phyloP scores from a whole-genome alignment of 1,140 invertebrate species.

The Drosophila nasuta region DNA sequence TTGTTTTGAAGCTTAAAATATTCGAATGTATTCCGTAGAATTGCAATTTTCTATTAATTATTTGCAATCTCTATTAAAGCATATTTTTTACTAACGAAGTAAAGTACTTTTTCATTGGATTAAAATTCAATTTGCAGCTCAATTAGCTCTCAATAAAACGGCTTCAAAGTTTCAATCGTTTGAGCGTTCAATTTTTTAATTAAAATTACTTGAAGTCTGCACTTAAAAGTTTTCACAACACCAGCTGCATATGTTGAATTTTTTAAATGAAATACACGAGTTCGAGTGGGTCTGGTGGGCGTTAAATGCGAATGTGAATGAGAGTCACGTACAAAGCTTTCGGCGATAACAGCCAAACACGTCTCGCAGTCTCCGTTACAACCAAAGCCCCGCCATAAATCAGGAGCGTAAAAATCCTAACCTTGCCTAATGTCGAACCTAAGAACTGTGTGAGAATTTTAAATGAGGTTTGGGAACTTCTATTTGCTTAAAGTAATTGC shows the following conservation, averaged over 20 bases:
- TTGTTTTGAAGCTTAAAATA: background rate
- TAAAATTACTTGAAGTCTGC: background rate
- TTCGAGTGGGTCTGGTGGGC: too few relatives aligned
- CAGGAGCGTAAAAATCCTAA: constrained; percentile 29
- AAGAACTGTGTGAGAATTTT: constrained; percentile 4
- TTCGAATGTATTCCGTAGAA: background rate
- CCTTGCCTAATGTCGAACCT: background rate
- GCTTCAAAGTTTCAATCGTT: background rate
- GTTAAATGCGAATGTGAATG: constrained; percentile 19
- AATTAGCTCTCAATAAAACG: background rate
- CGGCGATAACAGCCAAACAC: constrained; percentile 21
- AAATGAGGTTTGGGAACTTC: constrained; percentile 6
- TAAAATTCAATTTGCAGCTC: background rate
- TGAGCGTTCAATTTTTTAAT: constrained; percentile 8
- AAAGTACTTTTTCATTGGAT: background rate
- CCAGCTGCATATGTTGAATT: background rate
- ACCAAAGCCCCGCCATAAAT: constrained; percentile 39
- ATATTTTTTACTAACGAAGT: background rate
- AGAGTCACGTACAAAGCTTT: constrained; percentile 46
- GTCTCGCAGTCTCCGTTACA: constrained; percentile 1
- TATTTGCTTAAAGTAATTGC: constrained; percentile 1
- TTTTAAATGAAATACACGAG: background rate
- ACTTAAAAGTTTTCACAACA: background rate
- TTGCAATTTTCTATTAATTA: background rate
- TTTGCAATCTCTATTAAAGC: background rate